phyloP scores from a whole-genome alignment of 1,140 invertebrate genomes.

The Melipona quadrifasciata region DNA sequence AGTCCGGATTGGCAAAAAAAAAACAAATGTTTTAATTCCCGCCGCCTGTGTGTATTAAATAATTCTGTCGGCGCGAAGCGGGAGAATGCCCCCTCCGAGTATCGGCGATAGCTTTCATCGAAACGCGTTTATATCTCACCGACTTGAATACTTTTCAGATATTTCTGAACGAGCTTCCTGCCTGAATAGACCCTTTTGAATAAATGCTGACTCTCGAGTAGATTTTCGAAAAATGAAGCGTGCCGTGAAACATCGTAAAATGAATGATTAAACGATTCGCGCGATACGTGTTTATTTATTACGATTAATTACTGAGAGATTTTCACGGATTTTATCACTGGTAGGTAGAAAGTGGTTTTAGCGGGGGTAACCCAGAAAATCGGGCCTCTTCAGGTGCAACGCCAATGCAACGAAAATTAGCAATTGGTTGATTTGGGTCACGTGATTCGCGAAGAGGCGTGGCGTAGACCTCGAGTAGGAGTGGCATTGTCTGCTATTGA shows the following conservation, averaged over 20 bases:
- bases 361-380: no score
- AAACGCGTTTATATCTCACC: neutral
- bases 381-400: no score
- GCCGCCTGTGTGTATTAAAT: constrained; percentile 42
- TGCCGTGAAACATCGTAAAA: neutral
- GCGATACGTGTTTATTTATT: neutral
- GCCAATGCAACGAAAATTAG: no score
- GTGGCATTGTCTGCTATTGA: no score
- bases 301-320: neutral
- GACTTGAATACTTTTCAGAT: neutral
- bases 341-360: no score
- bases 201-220: neutral
- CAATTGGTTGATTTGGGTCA: no score
- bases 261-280: neutral
- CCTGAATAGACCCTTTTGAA: neutral
- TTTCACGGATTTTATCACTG: no score
- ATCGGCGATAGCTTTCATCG: neutral
- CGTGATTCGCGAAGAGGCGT: no score
- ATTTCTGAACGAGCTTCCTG: neutral
- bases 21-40: constrained; percentile 66
- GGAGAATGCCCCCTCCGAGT: neutral
- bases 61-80: neutral
- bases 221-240: neutral
- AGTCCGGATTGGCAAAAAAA: neutral
- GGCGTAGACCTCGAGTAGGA: no score